Percentiles rank a stretch among this genome's conserved stretches.
These are phyloP conservation scores for Drosophila ohnishii DNA, from an alignment of 1,140 invertebrate genomes.

Conservation along the genomic window DNA sequence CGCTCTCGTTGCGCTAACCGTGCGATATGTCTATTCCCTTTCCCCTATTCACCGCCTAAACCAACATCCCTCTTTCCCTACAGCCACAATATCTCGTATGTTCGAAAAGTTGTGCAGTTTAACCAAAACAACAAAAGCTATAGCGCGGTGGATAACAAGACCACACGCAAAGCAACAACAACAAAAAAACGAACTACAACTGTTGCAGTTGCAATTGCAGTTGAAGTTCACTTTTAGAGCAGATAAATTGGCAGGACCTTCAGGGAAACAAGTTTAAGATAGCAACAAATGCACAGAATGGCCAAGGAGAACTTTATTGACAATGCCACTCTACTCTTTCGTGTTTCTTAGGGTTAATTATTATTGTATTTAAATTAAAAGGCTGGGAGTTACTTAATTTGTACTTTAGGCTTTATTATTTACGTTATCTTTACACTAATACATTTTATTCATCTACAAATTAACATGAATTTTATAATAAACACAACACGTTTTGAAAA, in stretches of 20 bases:
- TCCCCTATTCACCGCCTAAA: not conserved
- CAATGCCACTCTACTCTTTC: not conserved
- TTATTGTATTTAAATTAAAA: not conserved
- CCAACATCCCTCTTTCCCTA: not conserved
- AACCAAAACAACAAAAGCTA: constrained; percentile 38
- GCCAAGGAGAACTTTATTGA: not conserved
- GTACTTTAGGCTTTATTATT: too few relatives aligned
- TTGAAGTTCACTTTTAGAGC: constrained; percentile 21
- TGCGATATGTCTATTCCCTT: constrained; percentile 22
- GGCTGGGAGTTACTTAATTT: not conserved
- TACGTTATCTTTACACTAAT: too few relatives aligned
- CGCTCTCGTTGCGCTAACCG: constrained; percentile 36
- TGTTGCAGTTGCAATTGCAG: constrained; percentile 20
- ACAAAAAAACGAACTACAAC: constrained; percentile 4
- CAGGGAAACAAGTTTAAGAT: constrained; percentile 1
- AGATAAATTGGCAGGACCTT: constrained; percentile 27
- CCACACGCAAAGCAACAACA: constrained; percentile 20
- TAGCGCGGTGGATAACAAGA: constrained; percentile 1
- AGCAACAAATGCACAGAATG: not conserved
- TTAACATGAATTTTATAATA: not conserved
- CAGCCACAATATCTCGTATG: not conserved
- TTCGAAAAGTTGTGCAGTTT: constrained; percentile 63
- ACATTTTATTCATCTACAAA: not conserved
- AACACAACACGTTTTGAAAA: not conserved
- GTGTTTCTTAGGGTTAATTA: not conserved